phyloP scores from a whole-genome alignment of 2,888 invertebrate species.

The Pachycephus smyrnensis region DNA sequence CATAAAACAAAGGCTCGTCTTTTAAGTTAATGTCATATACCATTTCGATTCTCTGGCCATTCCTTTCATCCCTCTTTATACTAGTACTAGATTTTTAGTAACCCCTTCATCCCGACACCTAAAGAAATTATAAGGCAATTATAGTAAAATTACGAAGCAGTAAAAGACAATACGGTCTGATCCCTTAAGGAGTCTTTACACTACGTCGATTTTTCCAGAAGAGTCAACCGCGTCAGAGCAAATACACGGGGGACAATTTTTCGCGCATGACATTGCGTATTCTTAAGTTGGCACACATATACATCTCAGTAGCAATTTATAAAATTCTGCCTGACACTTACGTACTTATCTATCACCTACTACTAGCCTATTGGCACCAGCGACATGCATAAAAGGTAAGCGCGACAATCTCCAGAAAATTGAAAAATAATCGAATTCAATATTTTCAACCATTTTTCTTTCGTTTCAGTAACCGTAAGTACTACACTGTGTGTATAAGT shows the following conservation, averaged over 20 bases:
- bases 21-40: background rate
- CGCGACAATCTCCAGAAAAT: background rate
- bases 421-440: background rate
- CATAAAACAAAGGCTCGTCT: background rate
- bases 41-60: background rate
- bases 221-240: background rate
- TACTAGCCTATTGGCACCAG: background rate
- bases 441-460: background rate
- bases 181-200: background rate
- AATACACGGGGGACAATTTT: background rate
- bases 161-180: background rate
- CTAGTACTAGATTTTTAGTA: background rate
- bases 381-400: background rate
- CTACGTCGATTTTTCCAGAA: background rate
- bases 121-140: background rate
- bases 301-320: background rate
- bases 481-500: background rate
- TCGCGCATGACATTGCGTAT: background rate
- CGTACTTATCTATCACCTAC: background rate
- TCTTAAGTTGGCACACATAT: background rate
- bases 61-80: background rate
- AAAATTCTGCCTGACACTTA: background rate
- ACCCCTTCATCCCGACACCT: background rate
- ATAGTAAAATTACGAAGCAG: background rate
- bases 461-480: background rate